Evolutionary conservation across 1,140 invertebrate genomes (phyloP).

Genomic region (Polypedilum vanderplanki): DNA sequence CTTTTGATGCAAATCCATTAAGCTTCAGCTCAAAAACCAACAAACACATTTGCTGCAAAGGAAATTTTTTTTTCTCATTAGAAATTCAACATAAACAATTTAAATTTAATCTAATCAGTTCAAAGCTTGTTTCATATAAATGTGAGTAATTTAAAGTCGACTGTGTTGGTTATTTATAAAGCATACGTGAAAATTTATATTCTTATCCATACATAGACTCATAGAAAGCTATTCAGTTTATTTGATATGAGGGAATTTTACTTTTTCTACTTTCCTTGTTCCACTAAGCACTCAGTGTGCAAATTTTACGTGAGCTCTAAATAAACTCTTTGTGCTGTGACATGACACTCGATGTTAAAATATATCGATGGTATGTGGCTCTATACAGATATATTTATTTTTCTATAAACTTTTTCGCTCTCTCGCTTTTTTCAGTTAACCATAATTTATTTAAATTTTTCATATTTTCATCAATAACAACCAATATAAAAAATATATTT

Average conservation of each 20-base stretch:
- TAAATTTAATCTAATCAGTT: too few species aligned
- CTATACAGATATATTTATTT: not conserved
- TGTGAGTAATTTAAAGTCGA: too few species aligned
- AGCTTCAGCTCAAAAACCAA: too few species aligned
- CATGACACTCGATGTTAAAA: not conserved
- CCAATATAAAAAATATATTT: too few species aligned
- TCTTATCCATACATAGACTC: not conserved
- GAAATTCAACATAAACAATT: too few species aligned
- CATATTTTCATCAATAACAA: not conserved
- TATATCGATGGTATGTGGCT: constrained; percentile 2
- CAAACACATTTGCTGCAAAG: too few species aligned
- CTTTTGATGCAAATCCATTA: too few species aligned
- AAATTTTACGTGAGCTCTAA: not conserved
- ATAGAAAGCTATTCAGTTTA: not conserved
- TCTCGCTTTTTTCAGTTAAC: not conserved
- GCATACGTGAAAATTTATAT: not conserved
- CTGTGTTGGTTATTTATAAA: too few species aligned
- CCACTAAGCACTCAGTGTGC: not conserved
- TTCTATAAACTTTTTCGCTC: not conserved
- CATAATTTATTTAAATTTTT: constrained; percentile 9
- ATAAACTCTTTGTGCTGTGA: not conserved
- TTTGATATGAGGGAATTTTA: not conserved
- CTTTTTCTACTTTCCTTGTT: not conserved
- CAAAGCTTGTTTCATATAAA: too few species aligned
- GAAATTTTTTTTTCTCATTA: too few species aligned